Conservation (phyloP, 2,797 vertebrate species). For the Tauraco hartlaubi region DNA sequence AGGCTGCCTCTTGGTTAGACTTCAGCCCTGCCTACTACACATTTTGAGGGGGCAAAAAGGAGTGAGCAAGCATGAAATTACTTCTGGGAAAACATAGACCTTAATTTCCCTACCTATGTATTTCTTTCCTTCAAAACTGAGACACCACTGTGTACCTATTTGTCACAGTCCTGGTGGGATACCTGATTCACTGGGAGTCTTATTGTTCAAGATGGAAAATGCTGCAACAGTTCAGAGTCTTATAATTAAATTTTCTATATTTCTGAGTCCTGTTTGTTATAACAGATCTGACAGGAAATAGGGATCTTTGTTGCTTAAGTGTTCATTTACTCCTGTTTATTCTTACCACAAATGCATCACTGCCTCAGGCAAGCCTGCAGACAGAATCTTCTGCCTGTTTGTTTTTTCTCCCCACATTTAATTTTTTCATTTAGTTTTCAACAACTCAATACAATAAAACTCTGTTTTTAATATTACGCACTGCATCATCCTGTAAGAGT, state of each 20-base stretch:
- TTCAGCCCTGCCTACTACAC: background rate
- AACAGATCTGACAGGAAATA: slow-evolving; percentile 66
- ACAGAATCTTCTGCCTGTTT: slow-evolving; percentile 15
- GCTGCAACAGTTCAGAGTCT: slow-evolving; percentile 2
- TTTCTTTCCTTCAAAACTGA: slow-evolving; percentile 20
- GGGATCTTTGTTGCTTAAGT: slow-evolving; percentile 59
- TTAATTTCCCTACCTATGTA: background rate
- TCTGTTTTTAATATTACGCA: background rate
- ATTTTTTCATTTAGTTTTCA: slow-evolving; percentile 54
- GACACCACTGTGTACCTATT: background rate
- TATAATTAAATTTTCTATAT: slow-evolving; percentile 63
- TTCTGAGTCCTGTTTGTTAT: slow-evolving; percentile 15
- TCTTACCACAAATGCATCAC: slow-evolving; percentile 48
- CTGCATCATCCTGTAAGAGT: background rate
- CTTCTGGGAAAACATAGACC: background rate
- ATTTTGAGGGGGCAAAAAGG: background rate
- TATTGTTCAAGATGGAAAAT: slow-evolving; percentile 38
- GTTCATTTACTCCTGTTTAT: slow-evolving; percentile 66
- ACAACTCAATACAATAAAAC: background rate
- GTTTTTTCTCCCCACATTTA: slow-evolving; percentile 5
- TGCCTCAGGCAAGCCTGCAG: slow-evolving; percentile 39
- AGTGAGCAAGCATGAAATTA: background rate
- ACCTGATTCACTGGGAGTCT: slow-evolving; percentile 44
- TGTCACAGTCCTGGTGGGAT: slow-evolving; percentile 33
- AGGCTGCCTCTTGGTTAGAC: background rate